Conservation (phyloP, 2,113 vertebrate species). For the Leuciscus idus region DNA sequence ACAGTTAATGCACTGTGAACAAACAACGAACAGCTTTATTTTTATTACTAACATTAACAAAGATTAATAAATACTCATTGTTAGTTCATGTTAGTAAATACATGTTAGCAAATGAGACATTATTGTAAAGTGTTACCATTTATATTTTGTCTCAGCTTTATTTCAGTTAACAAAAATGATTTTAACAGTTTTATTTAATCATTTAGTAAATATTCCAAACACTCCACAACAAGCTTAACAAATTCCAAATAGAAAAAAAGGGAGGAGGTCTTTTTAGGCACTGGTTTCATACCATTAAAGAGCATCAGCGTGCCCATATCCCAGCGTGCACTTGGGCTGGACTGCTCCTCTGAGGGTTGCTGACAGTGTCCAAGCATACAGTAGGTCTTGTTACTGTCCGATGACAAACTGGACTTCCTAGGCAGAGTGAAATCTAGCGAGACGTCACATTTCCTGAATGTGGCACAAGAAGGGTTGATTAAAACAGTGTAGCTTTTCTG, state of each 20-base stretch:
- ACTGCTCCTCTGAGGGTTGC: slow-evolving; percentile 79
- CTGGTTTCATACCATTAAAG: slow-evolving; percentile 82
- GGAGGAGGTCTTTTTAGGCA: background rate
- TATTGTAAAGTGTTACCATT: too few species aligned
- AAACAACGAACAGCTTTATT: too few species aligned
- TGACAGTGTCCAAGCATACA: slow-evolving; percentile 91
- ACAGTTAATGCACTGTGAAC: too few species aligned
- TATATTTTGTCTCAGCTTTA: background rate
- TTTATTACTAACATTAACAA: too few species aligned
- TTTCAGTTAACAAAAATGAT: background rate
- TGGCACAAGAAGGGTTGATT: slow-evolving; percentile 4
- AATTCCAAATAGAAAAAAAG: too few species aligned
- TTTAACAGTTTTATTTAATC: background rate
- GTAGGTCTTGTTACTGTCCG: slow-evolving; percentile 95
- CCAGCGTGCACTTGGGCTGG: slow-evolving; percentile 79
- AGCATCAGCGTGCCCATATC: slow-evolving; percentile 89
- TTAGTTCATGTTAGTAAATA: too few species aligned
- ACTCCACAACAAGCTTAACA: too few species aligned
- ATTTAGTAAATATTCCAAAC: too few species aligned
- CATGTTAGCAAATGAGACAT: too few species aligned
- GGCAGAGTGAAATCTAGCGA: slow-evolving; percentile 90
- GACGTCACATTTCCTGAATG: slow-evolving; percentile 85
- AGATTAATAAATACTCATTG: too few species aligned
- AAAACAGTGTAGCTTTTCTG: background rate
- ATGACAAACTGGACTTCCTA: slow-evolving; percentile 90